These are phyloP conservation scores for Coecobrya sp. DNA, from an alignment of 2,888 invertebrate genomes.

Conservation along the genomic window DNA sequence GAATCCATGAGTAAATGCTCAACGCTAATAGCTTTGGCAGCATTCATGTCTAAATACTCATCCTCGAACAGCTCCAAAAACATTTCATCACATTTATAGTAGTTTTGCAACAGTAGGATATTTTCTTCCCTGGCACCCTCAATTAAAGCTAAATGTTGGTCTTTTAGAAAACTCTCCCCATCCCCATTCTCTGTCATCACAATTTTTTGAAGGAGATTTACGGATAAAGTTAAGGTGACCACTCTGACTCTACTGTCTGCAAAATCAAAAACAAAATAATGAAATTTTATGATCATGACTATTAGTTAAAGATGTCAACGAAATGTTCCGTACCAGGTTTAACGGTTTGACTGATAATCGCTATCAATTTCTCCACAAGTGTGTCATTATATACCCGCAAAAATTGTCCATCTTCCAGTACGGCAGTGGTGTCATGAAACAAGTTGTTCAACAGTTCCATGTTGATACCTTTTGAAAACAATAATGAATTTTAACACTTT, in stretches of 20 bases:
- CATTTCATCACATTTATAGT: slow-evolving; percentile 99
- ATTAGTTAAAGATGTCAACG: too few relatives aligned
- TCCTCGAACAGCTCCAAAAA: slow-evolving; percentile 99
- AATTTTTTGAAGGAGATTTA: slow-evolving; percentile 93
- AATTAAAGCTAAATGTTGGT: slow-evolving; percentile 91
- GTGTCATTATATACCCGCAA: slow-evolving; percentile 93
- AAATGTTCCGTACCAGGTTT: slow-evolving; percentile 95
- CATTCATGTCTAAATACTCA: slow-evolving; percentile 96
- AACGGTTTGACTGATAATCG: slow-evolving; percentile 94
- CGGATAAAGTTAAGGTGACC: slow-evolving; percentile 96
- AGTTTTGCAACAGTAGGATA: slow-evolving; percentile 95
- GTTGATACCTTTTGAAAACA: slow-evolving; percentile 92
- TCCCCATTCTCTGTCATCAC: slow-evolving; percentile 88
- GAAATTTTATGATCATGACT: background rate
- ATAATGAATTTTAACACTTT: background rate
- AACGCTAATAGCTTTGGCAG: slow-evolving; percentile 94
- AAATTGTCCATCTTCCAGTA: slow-evolving; percentile 85
- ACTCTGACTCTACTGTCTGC: slow-evolving; percentile 93
- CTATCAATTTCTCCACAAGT: slow-evolving; percentile 94
- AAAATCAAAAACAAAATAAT: background rate
- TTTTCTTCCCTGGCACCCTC: slow-evolving; percentile 93
- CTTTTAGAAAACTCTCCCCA: slow-evolving; percentile 88
- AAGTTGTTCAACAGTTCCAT: slow-evolving; percentile 90
- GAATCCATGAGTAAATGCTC: slow-evolving; percentile 99
- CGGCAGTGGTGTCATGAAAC: slow-evolving; percentile 75